These are phyloP conservation scores for Melinopterus prodromus DNA, from an alignment of 2,888 invertebrate species.

Conservation along the genomic window DNA sequence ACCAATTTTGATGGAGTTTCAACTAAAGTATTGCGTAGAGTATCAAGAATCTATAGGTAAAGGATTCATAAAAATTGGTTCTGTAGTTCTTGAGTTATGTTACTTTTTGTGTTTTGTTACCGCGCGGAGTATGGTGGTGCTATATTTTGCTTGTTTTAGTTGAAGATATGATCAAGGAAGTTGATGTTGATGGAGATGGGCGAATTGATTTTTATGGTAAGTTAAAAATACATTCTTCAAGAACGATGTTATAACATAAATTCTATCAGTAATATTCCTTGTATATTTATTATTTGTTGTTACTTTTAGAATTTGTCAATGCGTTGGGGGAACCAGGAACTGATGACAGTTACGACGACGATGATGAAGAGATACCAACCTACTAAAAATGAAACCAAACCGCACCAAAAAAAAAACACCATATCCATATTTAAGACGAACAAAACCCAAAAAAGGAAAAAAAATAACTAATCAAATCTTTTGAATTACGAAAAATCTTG, in stretches of 20 bases:
- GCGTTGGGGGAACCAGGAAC: conserved; percentile 82
- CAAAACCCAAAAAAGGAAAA: background rate
- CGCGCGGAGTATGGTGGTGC: no score
- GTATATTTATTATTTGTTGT: conserved; percentile 20
- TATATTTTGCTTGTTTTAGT: conserved; percentile 66
- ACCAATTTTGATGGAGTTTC: background rate
- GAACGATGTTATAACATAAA: conserved; percentile 17
- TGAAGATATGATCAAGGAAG: conserved; percentile 97
- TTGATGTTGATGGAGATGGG: conserved; percentile 94
- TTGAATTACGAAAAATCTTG: background rate
- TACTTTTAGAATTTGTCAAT: conserved; percentile 80
- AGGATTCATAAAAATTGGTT: background rate
- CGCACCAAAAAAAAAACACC: background rate
- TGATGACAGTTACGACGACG: conserved; percentile 78
- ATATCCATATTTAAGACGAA: background rate
- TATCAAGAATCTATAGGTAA: background rate
- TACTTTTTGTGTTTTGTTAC: background rate
- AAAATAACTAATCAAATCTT: background rate
- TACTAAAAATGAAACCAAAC: conserved; percentile 39
- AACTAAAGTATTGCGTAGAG: background rate
- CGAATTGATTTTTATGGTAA: conserved; percentile 92
- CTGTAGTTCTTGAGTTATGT: background rate
- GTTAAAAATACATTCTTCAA: background rate
- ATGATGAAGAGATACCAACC: conserved; percentile 66
- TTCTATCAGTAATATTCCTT: conserved; percentile 15